Evolutionary conservation across 2,888 invertebrate species (phyloP), one percentile per base, ranked within the genome.

Genomic region (Cryptocephalus primarius): DNA sequence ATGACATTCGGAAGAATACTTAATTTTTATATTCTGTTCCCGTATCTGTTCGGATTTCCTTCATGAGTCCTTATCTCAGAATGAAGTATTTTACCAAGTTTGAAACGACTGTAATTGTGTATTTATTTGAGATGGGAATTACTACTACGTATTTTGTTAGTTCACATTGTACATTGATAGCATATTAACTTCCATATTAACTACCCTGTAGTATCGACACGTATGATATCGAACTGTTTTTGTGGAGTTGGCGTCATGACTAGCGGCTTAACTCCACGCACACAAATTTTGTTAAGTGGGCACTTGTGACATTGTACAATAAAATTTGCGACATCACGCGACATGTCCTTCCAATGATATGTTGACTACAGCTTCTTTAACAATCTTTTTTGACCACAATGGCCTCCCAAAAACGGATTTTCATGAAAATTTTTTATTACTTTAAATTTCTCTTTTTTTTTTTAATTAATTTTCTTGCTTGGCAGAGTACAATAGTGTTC

Each of bases 81-180:
- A n/a, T n/a, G n/a, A n/a, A n/a, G n/a, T n/a, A n/a, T n/a, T n/a
- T n/a, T n/a, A n/a, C n/a, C n/a, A n/a, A n/a, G n/a, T n/a, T n/a
- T n/a, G n/a, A n/a, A n/a, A 56, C 55, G 2, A 57, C 47, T 2
- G 53, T 57, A 32, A 43, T 47, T 14, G 57, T 55, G 43, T 53
- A 54, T 55, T 58, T 60, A 13, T 55, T 49, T 33, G 48, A 14
- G 12, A 56, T 47, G 34, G 57, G 53, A 13, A 50, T 38, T 53
- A n/a, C n/a, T n/a, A n/a, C n/a, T n/a, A n/a, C n/a, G n/a, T n/a
- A n/a, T n/a, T n/a, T n/a, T n/a, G n/a, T n/a, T n/a, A n/a, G 31
- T 43, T 57, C 39, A 52, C 53, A 49, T 48, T 56, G 45, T 47
- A 59, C 49, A 11, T 49, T 52, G 34, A 47, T 42, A 9, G 49